Evolutionary conservation across 2,113 vertebrate species (phyloP).

Genomic region (Dipodomys ordii): DNA sequence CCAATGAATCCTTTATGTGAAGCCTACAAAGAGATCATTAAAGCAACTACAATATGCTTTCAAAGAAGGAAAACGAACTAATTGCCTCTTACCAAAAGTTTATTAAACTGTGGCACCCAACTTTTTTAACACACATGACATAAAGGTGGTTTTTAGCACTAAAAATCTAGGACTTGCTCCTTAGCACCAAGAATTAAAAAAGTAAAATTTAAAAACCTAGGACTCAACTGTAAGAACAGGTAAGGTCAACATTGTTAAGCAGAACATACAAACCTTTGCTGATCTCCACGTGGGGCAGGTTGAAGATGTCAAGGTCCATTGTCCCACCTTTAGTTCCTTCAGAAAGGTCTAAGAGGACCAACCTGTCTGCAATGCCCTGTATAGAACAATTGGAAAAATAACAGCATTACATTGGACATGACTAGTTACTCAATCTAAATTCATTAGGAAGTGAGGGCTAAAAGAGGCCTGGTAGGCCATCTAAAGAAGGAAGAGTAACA

Average conservation of each 20-base stretch:
- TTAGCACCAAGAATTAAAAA: not conserved
- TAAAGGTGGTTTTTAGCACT: slow-evolving; percentile 1
- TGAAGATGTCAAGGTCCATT: slow-evolving; percentile 95
- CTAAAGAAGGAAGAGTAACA: slow-evolving; percentile 46
- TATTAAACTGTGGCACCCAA: not conserved
- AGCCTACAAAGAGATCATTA: slow-evolving; percentile 37
- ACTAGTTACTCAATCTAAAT: not conserved
- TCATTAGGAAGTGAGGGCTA: not conserved
- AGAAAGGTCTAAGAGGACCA: slow-evolving; percentile 93
- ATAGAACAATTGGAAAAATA: slow-evolving; percentile 35
- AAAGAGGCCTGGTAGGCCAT: not conserved
- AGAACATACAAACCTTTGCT: slow-evolving; percentile 90
- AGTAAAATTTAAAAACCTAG: not conserved
- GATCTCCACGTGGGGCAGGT: slow-evolving; percentile 93
- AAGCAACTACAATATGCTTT: not conserved
- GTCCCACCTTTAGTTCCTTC: slow-evolving; percentile 93
- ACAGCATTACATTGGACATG: not conserved
- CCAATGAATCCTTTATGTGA: not conserved
- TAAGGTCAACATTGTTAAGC: slow-evolving; percentile 36
- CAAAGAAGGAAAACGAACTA: slow-evolving; percentile 41
- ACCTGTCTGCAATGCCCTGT: slow-evolving; percentile 92
- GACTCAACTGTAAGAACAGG: slow-evolving; percentile 15
- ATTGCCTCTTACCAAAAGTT: not conserved
- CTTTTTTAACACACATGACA: slow-evolving; percentile 6
- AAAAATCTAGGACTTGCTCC: slow-evolving; percentile 19